These are phyloP conservation scores for Neoascia interrupta DNA, from an alignment of 2,888 invertebrate species.

Conservation along the genomic window DNA sequence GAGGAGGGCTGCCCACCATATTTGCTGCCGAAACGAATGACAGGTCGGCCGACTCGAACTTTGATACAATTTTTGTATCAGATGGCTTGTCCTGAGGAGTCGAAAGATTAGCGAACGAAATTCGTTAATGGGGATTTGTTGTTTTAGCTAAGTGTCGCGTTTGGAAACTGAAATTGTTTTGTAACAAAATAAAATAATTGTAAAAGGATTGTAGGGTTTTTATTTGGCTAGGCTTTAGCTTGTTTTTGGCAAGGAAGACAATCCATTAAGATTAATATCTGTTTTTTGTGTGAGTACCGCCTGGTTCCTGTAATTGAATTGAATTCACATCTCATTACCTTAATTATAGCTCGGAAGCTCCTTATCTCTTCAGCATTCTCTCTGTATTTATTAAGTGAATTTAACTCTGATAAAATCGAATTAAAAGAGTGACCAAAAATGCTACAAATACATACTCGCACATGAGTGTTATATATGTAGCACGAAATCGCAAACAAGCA, in stretches of 20 bases:
- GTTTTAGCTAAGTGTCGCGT: too few relatives aligned
- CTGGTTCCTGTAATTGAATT: too few relatives aligned
- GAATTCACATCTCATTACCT: conserved; percentile 49
- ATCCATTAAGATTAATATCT: too few relatives aligned
- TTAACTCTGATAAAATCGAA: conserved; percentile 57
- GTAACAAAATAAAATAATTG: too few relatives aligned
- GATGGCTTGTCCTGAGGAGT: conserved; percentile 69
- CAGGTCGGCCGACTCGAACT: conserved; percentile 82
- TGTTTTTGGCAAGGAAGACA: too few relatives aligned
- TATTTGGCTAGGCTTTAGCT: too few relatives aligned
- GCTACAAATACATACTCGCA: too few relatives aligned
- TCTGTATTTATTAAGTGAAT: conserved; percentile 56
- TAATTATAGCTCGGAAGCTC: conserved; percentile 47
- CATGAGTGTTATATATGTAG: conserved; percentile 3
- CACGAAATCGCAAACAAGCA: conserved; percentile 5
- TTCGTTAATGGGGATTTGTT: not conserved
- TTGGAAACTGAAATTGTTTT: too few relatives aligned
- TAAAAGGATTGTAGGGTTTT: too few relatives aligned
- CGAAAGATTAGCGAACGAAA: not conserved
- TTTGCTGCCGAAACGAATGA: conserved; percentile 81
- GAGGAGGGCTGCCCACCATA: conserved; percentile 82
- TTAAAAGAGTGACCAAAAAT: conserved; percentile 23
- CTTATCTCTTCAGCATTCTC: conserved; percentile 23
- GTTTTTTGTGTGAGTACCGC: too few relatives aligned
- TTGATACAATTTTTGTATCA: conserved; percentile 79